Evolutionary conservation across 2,113 vertebrate species (phyloP).

Genomic region (Tringa solitaria): DNA sequence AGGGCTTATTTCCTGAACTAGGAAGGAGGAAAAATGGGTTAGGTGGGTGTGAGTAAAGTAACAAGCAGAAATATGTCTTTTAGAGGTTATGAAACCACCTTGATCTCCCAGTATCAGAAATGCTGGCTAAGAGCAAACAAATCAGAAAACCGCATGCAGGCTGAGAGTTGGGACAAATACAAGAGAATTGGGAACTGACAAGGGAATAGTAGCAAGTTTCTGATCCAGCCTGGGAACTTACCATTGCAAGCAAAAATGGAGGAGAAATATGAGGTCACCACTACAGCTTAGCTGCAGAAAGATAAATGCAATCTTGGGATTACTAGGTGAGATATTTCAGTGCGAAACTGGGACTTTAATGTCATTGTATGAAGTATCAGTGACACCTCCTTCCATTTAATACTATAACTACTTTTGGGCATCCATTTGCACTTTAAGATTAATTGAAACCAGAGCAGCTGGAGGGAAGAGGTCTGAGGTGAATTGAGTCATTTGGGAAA

Average conservation of each 20-base stretch:
- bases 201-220: constrained; percentile 27
- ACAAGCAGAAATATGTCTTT: constrained; percentile 27
- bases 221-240: not conserved
- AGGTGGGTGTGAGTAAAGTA: constrained; percentile 49
- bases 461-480: constrained; percentile 13
- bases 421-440: not conserved
- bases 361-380: not conserved
- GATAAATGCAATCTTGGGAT: not conserved
- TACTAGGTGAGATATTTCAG: not conserved
- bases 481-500: constrained; percentile 18
- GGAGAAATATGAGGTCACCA: not conserved
- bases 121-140: constrained; percentile 11
- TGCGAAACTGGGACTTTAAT: not conserved
- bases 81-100: constrained; percentile 46
- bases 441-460: not conserved
- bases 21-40: constrained; percentile 53
- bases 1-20: constrained; percentile 45
- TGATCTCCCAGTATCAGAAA: not conserved
- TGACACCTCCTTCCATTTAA: not conserved
- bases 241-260: not conserved
- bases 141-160: not conserved
- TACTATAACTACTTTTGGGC: not conserved
- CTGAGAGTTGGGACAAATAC: not conserved
- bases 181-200: not conserved
- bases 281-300: not conserved